Evolutionary conservation across 2,113 vertebrate genomes (phyloP).

Genomic region (Ictalurus punctatus): DNA sequence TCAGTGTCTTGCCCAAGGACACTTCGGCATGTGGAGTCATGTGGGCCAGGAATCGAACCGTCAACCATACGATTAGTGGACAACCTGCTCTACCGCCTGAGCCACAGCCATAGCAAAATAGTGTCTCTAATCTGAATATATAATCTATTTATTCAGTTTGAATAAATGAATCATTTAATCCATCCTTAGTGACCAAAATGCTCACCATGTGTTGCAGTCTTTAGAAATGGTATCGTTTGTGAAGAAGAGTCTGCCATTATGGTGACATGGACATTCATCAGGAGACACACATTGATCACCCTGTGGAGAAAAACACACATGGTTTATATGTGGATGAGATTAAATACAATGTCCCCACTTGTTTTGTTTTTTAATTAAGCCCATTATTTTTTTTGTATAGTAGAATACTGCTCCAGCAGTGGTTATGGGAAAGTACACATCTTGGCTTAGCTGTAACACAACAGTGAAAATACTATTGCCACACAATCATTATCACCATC

Average conservation of each 20-base stretch:
- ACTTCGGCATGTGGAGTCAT: too few relatives aligned
- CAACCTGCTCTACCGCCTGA: too few relatives aligned
- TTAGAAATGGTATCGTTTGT: conserved; percentile 82
- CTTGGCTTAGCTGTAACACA: neutral
- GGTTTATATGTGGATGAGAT: neutral
- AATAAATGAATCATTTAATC: neutral
- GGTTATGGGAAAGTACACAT: neutral
- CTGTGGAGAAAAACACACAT: conserved; percentile 63
- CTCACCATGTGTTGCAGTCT: conserved; percentile 88
- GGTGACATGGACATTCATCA: conserved; percentile 83
- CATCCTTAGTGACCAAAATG: neutral
- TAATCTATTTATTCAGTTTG: neutral
- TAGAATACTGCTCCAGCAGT: neutral
- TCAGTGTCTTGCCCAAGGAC: too few relatives aligned
- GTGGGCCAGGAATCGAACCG: too few relatives aligned
- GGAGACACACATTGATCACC: conserved; percentile 78
- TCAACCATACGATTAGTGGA: too few relatives aligned
- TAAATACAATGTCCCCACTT: neutral
- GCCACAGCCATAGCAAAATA: too few relatives aligned
- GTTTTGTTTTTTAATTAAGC: neutral
- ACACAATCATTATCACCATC: neutral
- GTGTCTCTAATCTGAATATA: neutral
- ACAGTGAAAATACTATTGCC: neutral
- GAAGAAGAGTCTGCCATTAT: conserved; percentile 78
- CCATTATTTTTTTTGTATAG: neutral